Percentiles rank a stretch among this genome's conserved stretches.
Conservation (phyloP, 2,113 vertebrate species). For the Clarias magur region DNA sequence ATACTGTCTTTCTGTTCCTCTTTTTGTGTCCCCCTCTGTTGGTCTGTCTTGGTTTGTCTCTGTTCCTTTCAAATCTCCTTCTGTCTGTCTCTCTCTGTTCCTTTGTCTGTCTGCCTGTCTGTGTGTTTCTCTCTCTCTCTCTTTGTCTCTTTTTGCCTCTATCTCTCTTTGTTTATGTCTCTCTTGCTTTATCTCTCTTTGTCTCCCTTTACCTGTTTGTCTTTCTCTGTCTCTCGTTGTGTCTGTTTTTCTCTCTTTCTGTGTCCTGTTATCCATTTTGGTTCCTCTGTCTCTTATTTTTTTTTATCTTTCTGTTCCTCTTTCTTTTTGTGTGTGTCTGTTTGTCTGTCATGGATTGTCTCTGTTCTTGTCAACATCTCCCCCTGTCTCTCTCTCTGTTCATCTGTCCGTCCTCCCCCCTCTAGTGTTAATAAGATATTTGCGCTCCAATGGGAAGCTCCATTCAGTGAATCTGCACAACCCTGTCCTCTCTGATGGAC, state of each 20-base stretch:
- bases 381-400: neutral
- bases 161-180: neutral
- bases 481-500: conserved; percentile 75
- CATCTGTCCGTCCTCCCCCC: neutral
- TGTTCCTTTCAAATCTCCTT: neutral
- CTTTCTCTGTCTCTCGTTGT: neutral
- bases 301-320: neutral
- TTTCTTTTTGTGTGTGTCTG: neutral
- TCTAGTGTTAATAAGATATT: conserved; percentile 81
- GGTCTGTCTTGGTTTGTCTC: neutral
- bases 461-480: conserved; percentile 83
- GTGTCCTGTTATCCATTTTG: neutral
- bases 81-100: neutral
- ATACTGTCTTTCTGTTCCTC: neutral
- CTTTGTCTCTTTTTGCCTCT: neutral
- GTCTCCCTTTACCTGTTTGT: neutral
- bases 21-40: neutral
- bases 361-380: neutral
- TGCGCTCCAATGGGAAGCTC: conserved; percentile 80
- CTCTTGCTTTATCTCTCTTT: neutral
- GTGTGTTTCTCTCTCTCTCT: neutral
- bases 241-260: neutral
- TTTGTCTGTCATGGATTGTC: neutral
- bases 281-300: neutral
- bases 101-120: neutral